These are phyloP conservation scores for Rhamphomyia laevipes DNA, from an alignment of 2,888 invertebrate genomes.

Conservation along the genomic window DNA sequence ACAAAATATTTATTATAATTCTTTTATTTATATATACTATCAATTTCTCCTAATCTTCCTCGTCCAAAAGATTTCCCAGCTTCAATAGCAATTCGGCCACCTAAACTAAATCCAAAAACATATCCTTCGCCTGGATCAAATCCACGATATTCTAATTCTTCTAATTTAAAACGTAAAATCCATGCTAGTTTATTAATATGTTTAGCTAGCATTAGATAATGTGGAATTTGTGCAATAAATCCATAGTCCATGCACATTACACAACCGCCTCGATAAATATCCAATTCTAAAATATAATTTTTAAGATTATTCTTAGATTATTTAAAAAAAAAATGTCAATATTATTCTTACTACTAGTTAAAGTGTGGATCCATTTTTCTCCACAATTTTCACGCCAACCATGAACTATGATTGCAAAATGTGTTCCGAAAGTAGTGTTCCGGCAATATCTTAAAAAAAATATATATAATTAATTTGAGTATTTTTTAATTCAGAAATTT, in stretches of 20 bases:
- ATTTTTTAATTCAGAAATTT: too few relatives aligned
- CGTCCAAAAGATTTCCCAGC: slow-evolving; percentile 17
- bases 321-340: not conserved
- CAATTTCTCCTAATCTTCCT: slow-evolving; percentile 17
- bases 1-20: not conserved
- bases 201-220: slow-evolving; percentile 17
- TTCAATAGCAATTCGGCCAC: slow-evolving; percentile 19
- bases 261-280: slow-evolving; percentile 17
- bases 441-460: not conserved
- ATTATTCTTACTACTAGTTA: slow-evolving; percentile 15
- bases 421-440: not conserved
- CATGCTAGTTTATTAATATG: slow-evolving; percentile 14
- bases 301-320: not conserved
- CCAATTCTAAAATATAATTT: slow-evolving; percentile 13
- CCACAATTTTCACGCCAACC: slow-evolving; percentile 21
- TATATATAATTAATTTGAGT: not conserved
- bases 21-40: slow-evolving; percentile 16
- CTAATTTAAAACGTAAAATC: slow-evolving; percentile 16
- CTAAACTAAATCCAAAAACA: slow-evolving; percentile 22
- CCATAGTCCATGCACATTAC: slow-evolving; percentile 22
- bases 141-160: slow-evolving; percentile 14
- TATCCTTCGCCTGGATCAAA: slow-evolving; percentile 17
- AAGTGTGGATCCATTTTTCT: slow-evolving; percentile 15
- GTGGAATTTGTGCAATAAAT: slow-evolving; percentile 13
- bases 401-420: slow-evolving; percentile 20